Conservation (phyloP, 1,140 invertebrate genomes). For the Dendrolimus kikuchii region DNA sequence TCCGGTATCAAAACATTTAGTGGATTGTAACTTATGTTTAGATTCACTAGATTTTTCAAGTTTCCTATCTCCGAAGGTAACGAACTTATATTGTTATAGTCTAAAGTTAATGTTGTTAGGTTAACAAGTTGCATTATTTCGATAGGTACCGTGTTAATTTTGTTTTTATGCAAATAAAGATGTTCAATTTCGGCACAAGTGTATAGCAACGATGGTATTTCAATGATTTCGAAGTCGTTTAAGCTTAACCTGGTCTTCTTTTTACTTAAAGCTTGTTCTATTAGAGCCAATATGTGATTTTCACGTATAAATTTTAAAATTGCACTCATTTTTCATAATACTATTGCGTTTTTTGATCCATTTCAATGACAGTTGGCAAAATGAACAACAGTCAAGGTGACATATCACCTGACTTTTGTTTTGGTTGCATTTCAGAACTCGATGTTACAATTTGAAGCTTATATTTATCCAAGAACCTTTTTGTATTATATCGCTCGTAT, state of each 20-base stretch:
- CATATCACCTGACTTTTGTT: too few species aligned
- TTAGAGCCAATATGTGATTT: conserved; percentile 75
- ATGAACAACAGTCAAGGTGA: too few species aligned
- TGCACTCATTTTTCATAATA: conserved; percentile 71
- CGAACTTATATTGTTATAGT: conserved; percentile 80
- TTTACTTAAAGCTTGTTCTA: conserved; percentile 73
- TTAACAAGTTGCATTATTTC: conserved; percentile 55
- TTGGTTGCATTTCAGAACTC: too few species aligned
- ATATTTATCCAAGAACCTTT: too few species aligned
- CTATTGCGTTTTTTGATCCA: conserved; percentile 53
- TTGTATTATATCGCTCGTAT: too few species aligned
- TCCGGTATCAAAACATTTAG: conserved; percentile 77
- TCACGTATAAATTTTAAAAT: conserved; percentile 76
- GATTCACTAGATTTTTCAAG: conserved; percentile 78
- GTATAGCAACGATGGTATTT: conserved; percentile 70
- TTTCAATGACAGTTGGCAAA: conserved; percentile 5
- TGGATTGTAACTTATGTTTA: conserved; percentile 90
- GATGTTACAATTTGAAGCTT: too few species aligned
- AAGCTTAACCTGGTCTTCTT: conserved; percentile 73
- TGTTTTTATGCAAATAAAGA: conserved; percentile 75
- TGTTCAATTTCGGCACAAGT: conserved; percentile 71
- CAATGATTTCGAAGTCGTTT: conserved; percentile 73
- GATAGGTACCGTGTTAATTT: conserved; percentile 65
- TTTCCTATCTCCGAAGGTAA: conserved; percentile 74
- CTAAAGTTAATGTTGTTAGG: conserved; percentile 70